Evolutionary conservation across 2,113 vertebrate genomes (phyloP).

Genomic region (Pogona vitticeps): DNA sequence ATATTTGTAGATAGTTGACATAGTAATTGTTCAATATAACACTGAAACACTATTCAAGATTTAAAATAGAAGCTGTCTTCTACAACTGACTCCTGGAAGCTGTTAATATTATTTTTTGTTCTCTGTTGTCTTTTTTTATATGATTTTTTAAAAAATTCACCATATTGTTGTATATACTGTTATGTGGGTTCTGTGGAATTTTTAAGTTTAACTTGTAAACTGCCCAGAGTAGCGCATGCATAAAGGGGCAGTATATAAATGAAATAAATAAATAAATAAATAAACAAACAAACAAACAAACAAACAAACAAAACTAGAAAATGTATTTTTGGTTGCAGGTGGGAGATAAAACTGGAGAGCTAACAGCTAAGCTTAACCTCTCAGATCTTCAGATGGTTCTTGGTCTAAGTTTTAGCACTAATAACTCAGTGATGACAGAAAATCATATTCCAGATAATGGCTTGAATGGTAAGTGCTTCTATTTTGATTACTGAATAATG

Average conservation of each 20-base stretch:
- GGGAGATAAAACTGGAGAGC: constrained; percentile 92
- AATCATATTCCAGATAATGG: constrained; percentile 80
- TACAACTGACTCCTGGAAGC: no score
- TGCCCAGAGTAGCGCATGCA: no score
- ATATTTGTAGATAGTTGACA: neutral
- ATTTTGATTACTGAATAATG: neutral
- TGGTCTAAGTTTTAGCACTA: constrained; percentile 92
- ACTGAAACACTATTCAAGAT: neutral
- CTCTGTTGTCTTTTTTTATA: no score
- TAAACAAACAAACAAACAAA: no score
- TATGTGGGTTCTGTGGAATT: no score
- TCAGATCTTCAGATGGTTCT: constrained; percentile 94
- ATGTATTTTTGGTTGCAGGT: constrained; percentile 69
- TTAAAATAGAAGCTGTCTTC: no score
- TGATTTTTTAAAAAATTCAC: no score
- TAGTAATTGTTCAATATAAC: neutral
- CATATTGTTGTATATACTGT: no score
- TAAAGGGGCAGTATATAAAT: no score
- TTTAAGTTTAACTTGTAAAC: no score
- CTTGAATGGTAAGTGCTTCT: constrained; percentile 77
- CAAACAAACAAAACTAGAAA: neutral
- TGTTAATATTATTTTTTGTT: no score
- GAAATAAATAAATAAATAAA: no score
- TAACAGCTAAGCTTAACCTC: constrained; percentile 93
- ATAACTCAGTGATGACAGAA: constrained; percentile 87